phyloP scores from a whole-genome alignment of 2,113 vertebrate species.

The Upupa epops region DNA sequence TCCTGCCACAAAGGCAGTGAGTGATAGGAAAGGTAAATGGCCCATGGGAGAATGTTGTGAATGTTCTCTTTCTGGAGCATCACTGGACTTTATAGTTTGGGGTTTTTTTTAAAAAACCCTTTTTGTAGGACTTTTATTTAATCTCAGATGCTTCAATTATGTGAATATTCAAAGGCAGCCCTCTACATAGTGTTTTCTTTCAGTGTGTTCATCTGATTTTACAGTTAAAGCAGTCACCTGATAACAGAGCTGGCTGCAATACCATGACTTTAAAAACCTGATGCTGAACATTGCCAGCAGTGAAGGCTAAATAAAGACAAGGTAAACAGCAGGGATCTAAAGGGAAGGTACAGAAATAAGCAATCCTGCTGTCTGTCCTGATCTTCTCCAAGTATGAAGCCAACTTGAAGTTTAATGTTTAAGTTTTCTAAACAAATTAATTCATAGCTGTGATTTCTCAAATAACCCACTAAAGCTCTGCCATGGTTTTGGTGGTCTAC shows the following conservation, averaged over 20 bases:
- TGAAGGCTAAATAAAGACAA: neutral
- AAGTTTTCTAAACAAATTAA: neutral
- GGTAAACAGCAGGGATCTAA: neutral
- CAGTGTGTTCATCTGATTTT: neutral
- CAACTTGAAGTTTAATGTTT: neutral
- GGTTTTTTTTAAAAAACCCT: neutral
- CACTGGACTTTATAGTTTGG: neutral
- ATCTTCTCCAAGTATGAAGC: neutral
- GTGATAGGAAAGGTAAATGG: neutral
- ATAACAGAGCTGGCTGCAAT: neutral
- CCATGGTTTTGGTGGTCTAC: neutral
- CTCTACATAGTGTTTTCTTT: neutral
- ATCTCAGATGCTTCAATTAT: neutral
- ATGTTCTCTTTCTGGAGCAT: neutral
- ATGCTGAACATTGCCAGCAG: neutral
- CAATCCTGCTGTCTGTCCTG: neutral
- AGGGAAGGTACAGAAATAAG: neutral
- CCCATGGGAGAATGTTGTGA: neutral
- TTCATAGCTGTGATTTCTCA: neutral
- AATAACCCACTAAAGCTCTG: neutral
- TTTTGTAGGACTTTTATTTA: neutral
- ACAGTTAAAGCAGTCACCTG: neutral
- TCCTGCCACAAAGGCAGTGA: neutral
- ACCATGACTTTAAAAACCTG: neutral
- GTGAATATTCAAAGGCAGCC: neutral